Evolutionary conservation across 2,888 invertebrate species (phyloP), one percentile per base, ranked within the genome.

Genomic region (Scrobipalpa atriplicella): DNA sequence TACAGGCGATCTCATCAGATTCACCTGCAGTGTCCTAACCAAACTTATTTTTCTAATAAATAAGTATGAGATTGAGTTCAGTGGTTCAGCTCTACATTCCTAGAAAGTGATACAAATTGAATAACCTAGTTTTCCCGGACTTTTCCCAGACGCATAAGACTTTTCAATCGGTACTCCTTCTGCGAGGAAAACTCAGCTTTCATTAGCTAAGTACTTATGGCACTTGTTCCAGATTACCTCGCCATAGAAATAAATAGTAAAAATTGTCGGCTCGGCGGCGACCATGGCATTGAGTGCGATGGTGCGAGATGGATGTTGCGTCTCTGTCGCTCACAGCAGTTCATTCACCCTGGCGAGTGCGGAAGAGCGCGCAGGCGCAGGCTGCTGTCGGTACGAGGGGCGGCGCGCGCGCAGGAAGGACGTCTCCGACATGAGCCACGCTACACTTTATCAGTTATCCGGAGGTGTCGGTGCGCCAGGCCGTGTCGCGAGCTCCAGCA

Each of bases 361-460:
- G 91, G 91, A 92, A 91, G 92, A 90, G 82, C 68, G 58, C 82
- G 76, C 80, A 80, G 82, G 82, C 63, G 64, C 64, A 38, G 58
- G 5, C 38, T 39, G 58, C n/a, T n/a, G 56, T 29, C 56, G 56
- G 61, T 39, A 62, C 64, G 38, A 38, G 64, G 52, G 41, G 62
- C 62, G 62, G 64, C 81, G 81, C 80, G 77, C 85, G 85, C 78
- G 81, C 84, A 85, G 87, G 85, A 86, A 89, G 87, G 87, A 90
- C 89, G 90, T 86, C 89, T 87, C 85, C 87, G 86, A 88, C 88
- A 88, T 91, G 92, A 63, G 41, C 63, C 63, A 51, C 47, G 87
- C 83, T 82, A 84, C 83, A 85, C 80, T 88, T 88, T 92, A 92
- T 92, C 92, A 92, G 91, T 92, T 89, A 89, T 83, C 87, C 86